Conservation (phyloP, 2,113 vertebrate species). For the Hystrix cristata region DNA sequence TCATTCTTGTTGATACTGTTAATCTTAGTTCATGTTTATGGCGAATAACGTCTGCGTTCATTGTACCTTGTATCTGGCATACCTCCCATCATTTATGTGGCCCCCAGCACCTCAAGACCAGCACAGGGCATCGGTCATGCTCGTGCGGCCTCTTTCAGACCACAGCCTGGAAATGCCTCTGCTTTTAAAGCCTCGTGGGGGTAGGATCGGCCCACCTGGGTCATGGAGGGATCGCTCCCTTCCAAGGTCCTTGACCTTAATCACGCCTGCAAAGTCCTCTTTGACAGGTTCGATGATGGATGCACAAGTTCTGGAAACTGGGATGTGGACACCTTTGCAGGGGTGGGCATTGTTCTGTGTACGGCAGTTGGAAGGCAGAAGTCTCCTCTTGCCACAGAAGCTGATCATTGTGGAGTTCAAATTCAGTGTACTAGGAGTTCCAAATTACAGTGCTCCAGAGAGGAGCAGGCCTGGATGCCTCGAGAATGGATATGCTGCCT, state of each 20-base stretch:
- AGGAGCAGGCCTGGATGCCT: not conserved
- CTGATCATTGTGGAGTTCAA: not conserved
- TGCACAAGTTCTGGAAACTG: not conserved
- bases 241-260: not conserved
- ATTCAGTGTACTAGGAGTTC: not conserved
- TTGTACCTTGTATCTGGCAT: not conserved
- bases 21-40: not conserved
- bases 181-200: not conserved
- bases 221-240: not conserved
- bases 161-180: not conserved
- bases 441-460: not conserved
- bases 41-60: not conserved
- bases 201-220: not conserved
- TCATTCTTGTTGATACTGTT: not conserved
- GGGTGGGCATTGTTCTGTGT: not conserved
- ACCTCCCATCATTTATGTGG: not conserved
- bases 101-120: not conserved
- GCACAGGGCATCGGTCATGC: not conserved
- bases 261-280: not conserved
- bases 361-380: not conserved
- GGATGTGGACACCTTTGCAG: not conserved
- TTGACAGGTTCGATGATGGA: not conserved
- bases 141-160: not conserved
- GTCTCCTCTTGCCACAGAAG: not conserved
- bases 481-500: not conserved